Conservation (phyloP, 2,888 invertebrate species). For the Lepidonotus clava region DNA sequence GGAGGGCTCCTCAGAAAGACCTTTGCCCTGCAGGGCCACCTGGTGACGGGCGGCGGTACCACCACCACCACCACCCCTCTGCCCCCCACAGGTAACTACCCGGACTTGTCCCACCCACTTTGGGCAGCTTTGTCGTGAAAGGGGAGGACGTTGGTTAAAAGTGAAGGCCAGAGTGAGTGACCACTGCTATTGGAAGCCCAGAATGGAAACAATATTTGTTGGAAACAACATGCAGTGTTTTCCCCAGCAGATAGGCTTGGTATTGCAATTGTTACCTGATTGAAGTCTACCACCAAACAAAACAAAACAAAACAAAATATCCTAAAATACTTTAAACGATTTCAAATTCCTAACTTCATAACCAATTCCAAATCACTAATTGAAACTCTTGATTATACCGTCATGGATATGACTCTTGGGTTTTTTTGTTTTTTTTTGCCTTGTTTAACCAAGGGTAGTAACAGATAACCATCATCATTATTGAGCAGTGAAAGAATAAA, state of each 20-base stretch:
- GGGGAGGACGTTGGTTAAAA: too few relatives aligned
- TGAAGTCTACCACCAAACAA: background rate
- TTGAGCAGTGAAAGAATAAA: too few relatives aligned
- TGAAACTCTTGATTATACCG: background rate
- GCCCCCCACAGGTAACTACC: slow-evolving; percentile 5
- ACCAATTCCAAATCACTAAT: background rate
- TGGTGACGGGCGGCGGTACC: slow-evolving; percentile 50
- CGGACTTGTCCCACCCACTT: too few relatives aligned
- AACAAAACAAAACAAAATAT: background rate
- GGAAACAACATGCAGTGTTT: background rate
- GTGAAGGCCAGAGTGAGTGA: too few relatives aligned
- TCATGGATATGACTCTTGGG: background rate
- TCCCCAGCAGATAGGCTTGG: background rate
- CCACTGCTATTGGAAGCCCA: too few relatives aligned
- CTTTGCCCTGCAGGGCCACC: slow-evolving; percentile 66
- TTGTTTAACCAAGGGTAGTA: background rate
- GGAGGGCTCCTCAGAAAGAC: slow-evolving; percentile 61
- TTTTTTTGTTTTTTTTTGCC: background rate
- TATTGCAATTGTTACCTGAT: background rate
- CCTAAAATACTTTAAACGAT: background rate
- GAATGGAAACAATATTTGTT: too few relatives aligned
- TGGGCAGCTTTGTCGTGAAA: background rate
- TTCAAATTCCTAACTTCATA: background rate
- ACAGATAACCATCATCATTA: too few relatives aligned
- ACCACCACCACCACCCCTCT: background rate